Base-by-base conservation (phyloP, 37 sponge, comb jelly and placozoan species). In the Ianthella basta region DNA sequence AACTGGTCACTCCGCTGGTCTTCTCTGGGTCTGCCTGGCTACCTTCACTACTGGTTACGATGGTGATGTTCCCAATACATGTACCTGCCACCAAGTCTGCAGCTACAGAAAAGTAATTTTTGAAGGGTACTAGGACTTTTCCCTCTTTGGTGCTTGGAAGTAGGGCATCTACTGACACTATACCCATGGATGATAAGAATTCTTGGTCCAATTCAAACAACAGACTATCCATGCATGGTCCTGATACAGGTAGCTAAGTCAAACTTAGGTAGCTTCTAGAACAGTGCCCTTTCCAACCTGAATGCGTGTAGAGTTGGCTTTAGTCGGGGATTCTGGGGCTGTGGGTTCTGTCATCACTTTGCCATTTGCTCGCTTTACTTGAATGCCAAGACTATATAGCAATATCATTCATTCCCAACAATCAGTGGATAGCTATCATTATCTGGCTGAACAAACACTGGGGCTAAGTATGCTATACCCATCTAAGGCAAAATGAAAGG, bases 21-120 rank as follows among this genome's bases (percentile, higher is more conserved):
- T 88, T 88, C 14, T 35, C 55, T 2, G 83, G 84, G 56, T 88
- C 84, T 64, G 88, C 84, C 44, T 66, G 30, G 34, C 82, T 63
- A 44, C 88, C 88, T 54, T 73, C 37, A 24, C 68, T 56, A 10
- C 50, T 44, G 50, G 50, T 44, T 44, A 44, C 6, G 50, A 44
- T 44, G 50, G 54, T 41, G 53, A 50, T 53, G 10, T 24, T 41
- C 37, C 78, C 78, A 21, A 75, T 3, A 41, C 78, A 75, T 4
- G 53, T 50, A 23, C 53, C 78, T 16, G 53, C 78, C 25, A 40
- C 53, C 78, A 75, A 36, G 4, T 24, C 16, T 19, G 78, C n/a
- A 53, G 78, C 44, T 50, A 75, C 53, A 5, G 54, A 40, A 14
- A 53, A 40, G 54, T 75, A 5, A 36, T 75, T 75, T 14, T 75